Base-by-base conservation (phyloP, 2,888 invertebrate genomes). In the Drosophila prolongata region DNA sequence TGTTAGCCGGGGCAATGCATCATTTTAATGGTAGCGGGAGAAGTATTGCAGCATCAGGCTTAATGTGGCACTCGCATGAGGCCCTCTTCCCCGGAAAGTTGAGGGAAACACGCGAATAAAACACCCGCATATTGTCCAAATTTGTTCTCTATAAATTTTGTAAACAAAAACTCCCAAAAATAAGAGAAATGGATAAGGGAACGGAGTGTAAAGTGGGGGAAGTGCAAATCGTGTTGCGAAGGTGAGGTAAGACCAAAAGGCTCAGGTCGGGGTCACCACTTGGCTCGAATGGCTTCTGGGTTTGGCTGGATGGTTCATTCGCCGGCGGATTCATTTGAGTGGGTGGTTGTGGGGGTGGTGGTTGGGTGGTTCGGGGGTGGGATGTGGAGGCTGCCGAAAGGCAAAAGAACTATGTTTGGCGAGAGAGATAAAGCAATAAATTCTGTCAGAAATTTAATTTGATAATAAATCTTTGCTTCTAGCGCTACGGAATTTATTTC, bases 361-460 rank as follows among this genome's bases (percentile, higher is more conserved):
- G 67, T 13, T 65, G 60, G 64, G 73, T 65, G 77, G 62, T 53
- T 75, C 73, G 46, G 38, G 56, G 62, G 47, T 46, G 57, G 80
- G 71, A 37, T 30, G 52, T 49, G 77, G 77, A 77, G 82, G 79
- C 84, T 80, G 80, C 83, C 87, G 85, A 89, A 89, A 89, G 89
- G 89, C 89, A 87, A 90, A 90, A 92, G 87, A 90, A 91, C 91
- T 91, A 90, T 89, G 90, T 83, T 89, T 83, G 87, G 85, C 84
- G 89, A 92, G 90, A 92, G 92, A 92, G 92, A 92, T 92, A 92
- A 92, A 92, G 92, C 92, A 92, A 92, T 92, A 92, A 92, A 92
- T 92, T 92, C 92, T 92, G 92, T 92, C 93, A 92, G 92, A 92
- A 92, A 92, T 92, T 92, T 92, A 92, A 92, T 92, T 92, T 92